Conservation (phyloP, 2,113 vertebrate genomes). For the Numenius arquata region DNA sequence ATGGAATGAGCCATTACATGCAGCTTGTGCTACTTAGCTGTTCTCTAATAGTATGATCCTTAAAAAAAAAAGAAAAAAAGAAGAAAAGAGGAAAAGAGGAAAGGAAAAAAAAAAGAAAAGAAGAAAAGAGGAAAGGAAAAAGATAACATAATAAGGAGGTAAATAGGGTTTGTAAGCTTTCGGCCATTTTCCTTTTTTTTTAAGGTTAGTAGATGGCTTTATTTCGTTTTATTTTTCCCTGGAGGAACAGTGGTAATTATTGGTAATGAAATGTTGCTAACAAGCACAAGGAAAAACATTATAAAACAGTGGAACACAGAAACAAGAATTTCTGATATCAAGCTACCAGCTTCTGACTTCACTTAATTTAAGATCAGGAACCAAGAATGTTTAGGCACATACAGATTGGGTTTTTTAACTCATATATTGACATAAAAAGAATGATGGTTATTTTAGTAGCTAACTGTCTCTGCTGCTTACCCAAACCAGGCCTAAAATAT, state of each 20-base stretch:
- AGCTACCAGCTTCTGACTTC: not conserved
- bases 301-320: not conserved
- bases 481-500: not conserved
- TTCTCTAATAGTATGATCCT: not conserved
- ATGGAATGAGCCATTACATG: not conserved
- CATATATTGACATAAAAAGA: not conserved
- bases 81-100: not conserved
- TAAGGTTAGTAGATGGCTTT: not conserved
- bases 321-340: not conserved
- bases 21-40: not conserved
- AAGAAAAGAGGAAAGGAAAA: not conserved
- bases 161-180: not conserved
- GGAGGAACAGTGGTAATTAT: not conserved
- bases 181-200: fast-evolving
- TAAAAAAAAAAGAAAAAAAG: not conserved
- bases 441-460: not conserved
- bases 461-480: not conserved
- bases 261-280: not conserved
- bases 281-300: not conserved
- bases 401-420: not conserved
- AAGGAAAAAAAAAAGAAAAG: too few species aligned
- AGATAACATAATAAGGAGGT: too few species aligned
- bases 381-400: fast-evolving
- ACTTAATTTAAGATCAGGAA: not conserved
- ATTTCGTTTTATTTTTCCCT: not conserved